phyloP scores from a whole-genome alignment of 2,797 vertebrate species.

The Spinus pinus region DNA sequence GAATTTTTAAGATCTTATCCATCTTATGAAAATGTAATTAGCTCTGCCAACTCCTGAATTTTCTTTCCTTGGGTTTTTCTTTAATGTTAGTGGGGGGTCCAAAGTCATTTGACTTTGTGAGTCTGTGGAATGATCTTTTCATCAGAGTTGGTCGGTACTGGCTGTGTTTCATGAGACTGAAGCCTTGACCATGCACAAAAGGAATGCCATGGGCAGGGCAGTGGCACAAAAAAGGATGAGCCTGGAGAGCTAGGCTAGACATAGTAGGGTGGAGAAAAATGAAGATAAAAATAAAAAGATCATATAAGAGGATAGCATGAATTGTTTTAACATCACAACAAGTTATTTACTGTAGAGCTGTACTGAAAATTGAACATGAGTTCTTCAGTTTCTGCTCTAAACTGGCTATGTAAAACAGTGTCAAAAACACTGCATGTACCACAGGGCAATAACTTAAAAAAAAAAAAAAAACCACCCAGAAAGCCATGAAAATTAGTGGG shows the following conservation, averaged over 20 bases:
- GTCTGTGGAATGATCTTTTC: not conserved
- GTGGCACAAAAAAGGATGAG: not conserved
- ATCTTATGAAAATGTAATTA: not conserved
- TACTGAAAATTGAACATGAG: not conserved
- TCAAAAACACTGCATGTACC: not conserved
- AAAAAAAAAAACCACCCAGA: no score
- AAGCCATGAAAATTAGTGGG: not conserved
- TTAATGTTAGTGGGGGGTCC: conserved; percentile 43
- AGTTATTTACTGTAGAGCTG: not conserved
- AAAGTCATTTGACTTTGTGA: not conserved
- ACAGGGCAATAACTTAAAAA: not conserved
- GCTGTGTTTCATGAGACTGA: not conserved
- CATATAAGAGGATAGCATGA: fast-evolving
- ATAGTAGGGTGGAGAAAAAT: not conserved
- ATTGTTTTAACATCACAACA: not conserved
- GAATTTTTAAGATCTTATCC: conserved; percentile 45
- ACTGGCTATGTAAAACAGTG: no score
- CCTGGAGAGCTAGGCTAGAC: not conserved
- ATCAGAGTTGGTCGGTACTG: not conserved
- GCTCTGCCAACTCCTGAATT: not conserved
- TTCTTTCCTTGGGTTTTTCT: not conserved
- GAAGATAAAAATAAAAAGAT: not conserved
- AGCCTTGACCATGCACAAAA: not conserved
- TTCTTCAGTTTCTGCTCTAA: not conserved
- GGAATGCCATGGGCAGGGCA: not conserved